Conservation (phyloP, 2,797 vertebrate genomes). For the Etheostoma perlongum region DNA sequence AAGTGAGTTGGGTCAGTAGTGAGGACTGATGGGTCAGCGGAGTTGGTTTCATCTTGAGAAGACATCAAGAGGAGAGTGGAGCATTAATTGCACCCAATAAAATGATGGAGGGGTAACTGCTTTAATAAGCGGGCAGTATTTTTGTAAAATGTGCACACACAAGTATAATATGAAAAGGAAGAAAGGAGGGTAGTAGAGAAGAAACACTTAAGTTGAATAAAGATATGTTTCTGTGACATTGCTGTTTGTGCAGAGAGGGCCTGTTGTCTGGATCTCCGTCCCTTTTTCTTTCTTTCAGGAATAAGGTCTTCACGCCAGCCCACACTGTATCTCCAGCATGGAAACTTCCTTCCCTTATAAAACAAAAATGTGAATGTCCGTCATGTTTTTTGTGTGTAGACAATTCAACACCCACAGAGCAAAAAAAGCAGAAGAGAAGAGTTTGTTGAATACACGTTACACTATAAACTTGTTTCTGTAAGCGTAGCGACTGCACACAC, state of each 20-base stretch:
- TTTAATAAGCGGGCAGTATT: conserved; percentile 6
- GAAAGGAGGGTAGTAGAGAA: neutral
- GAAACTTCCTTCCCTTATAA: conserved; percentile 57
- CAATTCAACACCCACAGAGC: conserved; percentile 1
- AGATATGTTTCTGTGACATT: conserved; percentile 13
- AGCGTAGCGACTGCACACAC: conserved; percentile 19
- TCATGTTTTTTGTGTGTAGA: conserved; percentile 5
- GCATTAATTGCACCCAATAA: conserved; percentile 44
- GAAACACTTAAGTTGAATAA: neutral
- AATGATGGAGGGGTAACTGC: conserved; percentile 26
- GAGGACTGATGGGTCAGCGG: conserved; percentile 65
- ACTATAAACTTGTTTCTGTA: conserved; percentile 42
- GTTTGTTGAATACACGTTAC: conserved; percentile 13
- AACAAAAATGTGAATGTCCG: conserved; percentile 47
- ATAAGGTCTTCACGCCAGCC: conserved; percentile 54
- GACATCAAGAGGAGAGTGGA: conserved; percentile 65
- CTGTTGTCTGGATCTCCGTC: conserved; percentile 39
- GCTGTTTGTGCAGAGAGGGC: conserved; percentile 22
- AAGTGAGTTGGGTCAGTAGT: conserved; percentile 65
- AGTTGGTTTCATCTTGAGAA: conserved; percentile 75
- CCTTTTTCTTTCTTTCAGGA: conserved; percentile 55
- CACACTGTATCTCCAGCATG: conserved; percentile 50
- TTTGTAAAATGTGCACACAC: neutral
- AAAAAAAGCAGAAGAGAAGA: conserved; percentile 12
- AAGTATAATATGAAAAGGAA: conserved; percentile 9